These are phyloP conservation scores for Antennarius maculatus DNA, from an alignment of 2,797 vertebrate genomes.

Conservation along the genomic window DNA sequence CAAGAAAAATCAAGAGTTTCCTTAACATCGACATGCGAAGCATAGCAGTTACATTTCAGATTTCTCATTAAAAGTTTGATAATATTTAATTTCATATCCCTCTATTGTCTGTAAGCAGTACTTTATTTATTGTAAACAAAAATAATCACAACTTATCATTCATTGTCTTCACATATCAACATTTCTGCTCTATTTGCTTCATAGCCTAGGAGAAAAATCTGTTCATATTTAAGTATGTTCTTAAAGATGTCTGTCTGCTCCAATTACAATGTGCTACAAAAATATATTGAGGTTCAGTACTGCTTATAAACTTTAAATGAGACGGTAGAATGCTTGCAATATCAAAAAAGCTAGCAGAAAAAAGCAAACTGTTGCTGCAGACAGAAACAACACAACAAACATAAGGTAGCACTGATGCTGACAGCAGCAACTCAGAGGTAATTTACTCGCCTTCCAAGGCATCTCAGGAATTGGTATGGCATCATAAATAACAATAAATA, in stretches of 20 bases:
- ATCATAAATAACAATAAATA: conserved; percentile 22
- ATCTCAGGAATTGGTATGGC: neutral
- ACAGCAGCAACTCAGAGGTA: conserved; percentile 30
- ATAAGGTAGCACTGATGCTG: neutral
- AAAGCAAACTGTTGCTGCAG: neutral
- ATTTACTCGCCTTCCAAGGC: conserved; percentile 13
- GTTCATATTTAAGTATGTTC: neutral
- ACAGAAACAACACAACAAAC: conserved; percentile 17
- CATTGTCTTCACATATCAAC: neutral
- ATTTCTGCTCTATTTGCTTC: neutral
- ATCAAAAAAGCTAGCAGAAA: neutral
- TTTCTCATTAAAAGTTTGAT: neutral
- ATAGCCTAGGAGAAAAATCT: neutral
- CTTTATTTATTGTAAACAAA: too few relatives aligned
- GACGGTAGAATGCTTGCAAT: neutral
- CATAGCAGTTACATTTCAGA: too few relatives aligned
- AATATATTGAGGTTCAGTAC: neutral
- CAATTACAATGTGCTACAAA: neutral
- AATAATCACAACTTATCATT: neutral
- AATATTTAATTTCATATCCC: neutral
- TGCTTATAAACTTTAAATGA: conserved; percentile 1
- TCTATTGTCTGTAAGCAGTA: neutral
- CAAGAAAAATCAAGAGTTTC: neutral
- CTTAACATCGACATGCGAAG: neutral
- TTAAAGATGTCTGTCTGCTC: neutral